Evolutionary conservation across 2,113 vertebrate species (phyloP).

Genomic region (Aldabrachelys gigantea): DNA sequence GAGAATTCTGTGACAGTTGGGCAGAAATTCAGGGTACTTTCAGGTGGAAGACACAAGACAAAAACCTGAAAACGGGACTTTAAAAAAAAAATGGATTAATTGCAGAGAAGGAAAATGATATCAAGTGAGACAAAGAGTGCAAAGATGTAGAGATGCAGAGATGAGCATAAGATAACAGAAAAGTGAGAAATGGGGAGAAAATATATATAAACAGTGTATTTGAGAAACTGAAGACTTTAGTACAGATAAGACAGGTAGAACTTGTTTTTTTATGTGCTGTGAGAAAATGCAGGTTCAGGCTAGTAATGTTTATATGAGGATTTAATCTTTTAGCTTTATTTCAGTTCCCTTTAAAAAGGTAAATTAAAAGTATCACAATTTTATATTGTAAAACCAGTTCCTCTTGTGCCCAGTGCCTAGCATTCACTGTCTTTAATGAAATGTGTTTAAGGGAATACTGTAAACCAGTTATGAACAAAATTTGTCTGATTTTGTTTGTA

Average conservation of each 20-base stretch:
- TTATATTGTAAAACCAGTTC: background rate
- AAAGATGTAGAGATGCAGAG: background rate
- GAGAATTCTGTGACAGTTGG: background rate
- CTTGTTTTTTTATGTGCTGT: background rate
- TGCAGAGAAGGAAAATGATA: background rate
- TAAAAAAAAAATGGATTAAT: background rate
- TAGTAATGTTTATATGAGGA: background rate
- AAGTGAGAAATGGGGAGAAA: background rate
- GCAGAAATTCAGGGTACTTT: background rate
- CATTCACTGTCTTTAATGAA: background rate
- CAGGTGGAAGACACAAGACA: background rate
- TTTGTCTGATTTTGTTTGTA: background rate
- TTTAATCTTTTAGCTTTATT: background rate
- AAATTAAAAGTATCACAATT: background rate
- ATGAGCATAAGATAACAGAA: background rate
- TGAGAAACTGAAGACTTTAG: background rate
- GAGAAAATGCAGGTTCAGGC: background rate
- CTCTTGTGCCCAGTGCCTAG: background rate
- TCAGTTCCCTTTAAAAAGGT: background rate
- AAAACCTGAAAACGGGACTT: background rate
- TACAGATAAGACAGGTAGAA: background rate
- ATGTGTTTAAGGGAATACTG: background rate
- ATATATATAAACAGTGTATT: background rate
- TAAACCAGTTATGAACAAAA: background rate
- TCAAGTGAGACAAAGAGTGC: background rate